Conservation (phyloP, 2,888 invertebrate genomes). For the Drosophila borborema region DNA sequence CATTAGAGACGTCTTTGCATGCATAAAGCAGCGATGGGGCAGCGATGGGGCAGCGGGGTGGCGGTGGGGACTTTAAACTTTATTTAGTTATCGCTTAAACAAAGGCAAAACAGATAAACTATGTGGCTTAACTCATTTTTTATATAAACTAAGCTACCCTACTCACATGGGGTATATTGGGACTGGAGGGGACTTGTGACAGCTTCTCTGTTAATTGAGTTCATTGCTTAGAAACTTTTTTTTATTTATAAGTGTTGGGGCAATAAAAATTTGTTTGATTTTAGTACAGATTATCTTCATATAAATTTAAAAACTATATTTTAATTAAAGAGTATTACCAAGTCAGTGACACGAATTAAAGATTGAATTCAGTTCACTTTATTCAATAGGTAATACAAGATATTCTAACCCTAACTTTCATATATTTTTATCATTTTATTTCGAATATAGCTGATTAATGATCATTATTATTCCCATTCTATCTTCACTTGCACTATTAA, state of each 20-base stretch:
- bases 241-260: background rate
- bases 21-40: constrained; percentile 26
- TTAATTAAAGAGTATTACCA: no score
- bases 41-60: background rate
- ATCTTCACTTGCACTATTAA: no score
- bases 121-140: constrained; percentile 27
- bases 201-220: background rate
- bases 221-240: background rate
- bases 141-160: constrained; percentile 16
- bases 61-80: constrained; percentile 47
- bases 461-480: no score
- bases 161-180: background rate
- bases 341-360: background rate
- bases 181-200: background rate
- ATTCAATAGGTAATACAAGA: no score
- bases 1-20: constrained; percentile 45
- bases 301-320: background rate
- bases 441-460: no score
- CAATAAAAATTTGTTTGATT: background rate
- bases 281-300: background rate
- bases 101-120: constrained; percentile 47
- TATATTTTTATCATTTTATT: no score
- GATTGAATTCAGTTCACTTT: background rate
- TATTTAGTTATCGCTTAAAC: constrained; percentile 75
- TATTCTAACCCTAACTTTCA: no score